phyloP scores from a whole-genome alignment of 1,140 invertebrate genomes.

The Heliconius hermathena region DNA sequence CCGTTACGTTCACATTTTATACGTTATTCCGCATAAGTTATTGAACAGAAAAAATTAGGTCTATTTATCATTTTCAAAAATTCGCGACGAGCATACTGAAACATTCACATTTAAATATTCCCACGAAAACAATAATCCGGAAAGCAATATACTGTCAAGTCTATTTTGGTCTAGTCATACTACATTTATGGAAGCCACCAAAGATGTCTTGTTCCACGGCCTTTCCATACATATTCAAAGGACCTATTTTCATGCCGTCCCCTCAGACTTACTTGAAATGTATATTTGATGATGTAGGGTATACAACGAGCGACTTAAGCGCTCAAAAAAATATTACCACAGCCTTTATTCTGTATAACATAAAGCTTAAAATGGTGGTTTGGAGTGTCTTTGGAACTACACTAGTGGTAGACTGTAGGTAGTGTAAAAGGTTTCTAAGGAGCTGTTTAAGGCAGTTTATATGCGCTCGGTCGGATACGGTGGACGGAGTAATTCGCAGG shows the following conservation, averaged over 20 bases:
- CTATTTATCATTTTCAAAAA: background rate
- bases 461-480: conserved; percentile 36
- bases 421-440: conserved; percentile 55
- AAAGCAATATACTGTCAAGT: conserved; percentile 8
- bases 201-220: conserved; percentile 33
- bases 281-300: conserved; percentile 64
- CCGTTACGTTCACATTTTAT: too few relatives aligned
- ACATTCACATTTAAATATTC: background rate
- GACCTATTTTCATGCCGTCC: conserved; percentile 45
- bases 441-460: conserved; percentile 43
- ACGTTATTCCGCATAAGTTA: too few relatives aligned
- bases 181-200: conserved; percentile 29
- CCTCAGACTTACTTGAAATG: conserved; percentile 61
- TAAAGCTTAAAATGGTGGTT: conserved; percentile 12
- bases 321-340: background rate
- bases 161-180: conserved; percentile 29
- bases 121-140: conserved; percentile 19
- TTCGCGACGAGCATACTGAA: background rate
- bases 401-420: conserved; percentile 23
- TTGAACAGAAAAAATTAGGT: too few relatives aligned
- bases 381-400: background rate
- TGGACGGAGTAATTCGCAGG: conserved; percentile 39
- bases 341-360: background rate
- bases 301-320: conserved; percentile 9
- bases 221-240: conserved; percentile 64